These are phyloP conservation scores for Halcyon smyrnensis DNA, from an alignment of 2,797 vertebrate species.

Conservation along the genomic window DNA sequence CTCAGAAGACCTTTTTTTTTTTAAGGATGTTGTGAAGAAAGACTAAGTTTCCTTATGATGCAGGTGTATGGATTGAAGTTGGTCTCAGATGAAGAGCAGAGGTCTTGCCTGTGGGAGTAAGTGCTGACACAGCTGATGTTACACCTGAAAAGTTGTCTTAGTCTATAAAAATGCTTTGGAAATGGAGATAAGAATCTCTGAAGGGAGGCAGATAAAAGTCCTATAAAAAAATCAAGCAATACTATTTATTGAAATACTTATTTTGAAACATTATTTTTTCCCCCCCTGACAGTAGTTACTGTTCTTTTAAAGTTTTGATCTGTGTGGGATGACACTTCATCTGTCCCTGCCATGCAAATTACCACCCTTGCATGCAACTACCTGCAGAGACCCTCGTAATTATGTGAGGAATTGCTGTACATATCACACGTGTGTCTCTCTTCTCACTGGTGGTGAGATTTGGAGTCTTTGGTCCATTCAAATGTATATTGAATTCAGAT, in stretches of 20 bases:
- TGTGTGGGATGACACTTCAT: background rate
- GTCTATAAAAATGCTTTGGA: background rate
- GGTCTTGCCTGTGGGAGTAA: background rate
- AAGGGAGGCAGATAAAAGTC: background rate
- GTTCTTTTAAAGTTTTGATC: background rate
- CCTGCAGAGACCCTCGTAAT: background rate
- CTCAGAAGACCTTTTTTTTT: background rate
- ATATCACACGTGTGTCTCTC: background rate
- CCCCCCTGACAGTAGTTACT: background rate
- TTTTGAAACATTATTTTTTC: background rate
- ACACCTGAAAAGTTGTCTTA: background rate
- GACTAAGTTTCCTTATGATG: background rate
- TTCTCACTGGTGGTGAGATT: background rate
- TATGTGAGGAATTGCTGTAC: background rate
- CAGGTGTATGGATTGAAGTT: background rate
- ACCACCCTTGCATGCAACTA: background rate
- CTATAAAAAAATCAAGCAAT: background rate
- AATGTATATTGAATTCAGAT: background rate
- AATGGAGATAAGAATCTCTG: background rate
- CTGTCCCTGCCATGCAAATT: background rate
- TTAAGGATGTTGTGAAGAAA: background rate
- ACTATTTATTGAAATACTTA: background rate
- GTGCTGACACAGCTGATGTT: accelerated
- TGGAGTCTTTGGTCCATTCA: background rate
- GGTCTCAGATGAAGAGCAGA: background rate